Evolutionary conservation across 2,113 vertebrate genomes (phyloP).

Genomic region (Tichodroma muraria): DNA sequence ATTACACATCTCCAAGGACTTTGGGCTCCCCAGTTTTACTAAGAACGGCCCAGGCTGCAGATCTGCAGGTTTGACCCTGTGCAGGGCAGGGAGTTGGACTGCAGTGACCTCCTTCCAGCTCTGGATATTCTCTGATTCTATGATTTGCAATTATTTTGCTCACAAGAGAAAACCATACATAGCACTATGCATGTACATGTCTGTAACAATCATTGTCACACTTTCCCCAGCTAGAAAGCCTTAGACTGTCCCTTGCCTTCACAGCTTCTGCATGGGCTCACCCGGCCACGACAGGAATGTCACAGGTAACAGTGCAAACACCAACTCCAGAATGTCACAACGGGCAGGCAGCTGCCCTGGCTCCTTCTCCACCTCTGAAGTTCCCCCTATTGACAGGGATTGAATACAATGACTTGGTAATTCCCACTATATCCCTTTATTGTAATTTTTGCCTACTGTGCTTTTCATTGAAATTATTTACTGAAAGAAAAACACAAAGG

Average conservation of each 20-base stretch:
- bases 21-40: not conserved
- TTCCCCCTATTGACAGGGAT: constrained; percentile 3
- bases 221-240: not conserved
- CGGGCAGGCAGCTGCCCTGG: not conserved
- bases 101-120: not conserved
- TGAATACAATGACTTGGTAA: not conserved
- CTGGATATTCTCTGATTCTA: not conserved
- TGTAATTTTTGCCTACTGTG: not conserved
- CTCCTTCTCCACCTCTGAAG: not conserved
- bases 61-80: not conserved
- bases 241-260: not conserved
- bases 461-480: constrained; percentile 59
- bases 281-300: not conserved
- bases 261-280: not conserved
- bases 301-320: not conserved
- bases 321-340: not conserved
- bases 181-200: not conserved
- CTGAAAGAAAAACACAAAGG: constrained; percentile 49
- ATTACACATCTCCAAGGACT: not conserved
- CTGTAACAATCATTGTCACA: not conserved
- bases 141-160: not conserved
- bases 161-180: not conserved
- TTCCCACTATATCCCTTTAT: not conserved
- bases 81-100: not conserved
- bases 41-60: not conserved